phyloP scores from a whole-genome alignment of 1,140 invertebrate species.

The Metaphire vulgaris region DNA sequence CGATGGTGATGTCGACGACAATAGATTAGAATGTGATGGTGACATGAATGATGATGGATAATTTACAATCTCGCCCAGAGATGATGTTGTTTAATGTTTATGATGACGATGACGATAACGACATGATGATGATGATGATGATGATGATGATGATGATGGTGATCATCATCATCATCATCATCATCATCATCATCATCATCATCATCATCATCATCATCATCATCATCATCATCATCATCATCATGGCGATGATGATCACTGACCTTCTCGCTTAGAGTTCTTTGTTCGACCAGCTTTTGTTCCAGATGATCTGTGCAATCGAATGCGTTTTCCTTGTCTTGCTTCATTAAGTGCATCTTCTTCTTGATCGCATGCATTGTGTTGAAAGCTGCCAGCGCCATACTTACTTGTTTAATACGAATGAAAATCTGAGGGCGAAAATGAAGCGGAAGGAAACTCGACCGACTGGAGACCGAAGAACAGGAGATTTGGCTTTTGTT shows the following conservation, averaged over 20 bases:
- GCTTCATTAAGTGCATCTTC: conserved; percentile 22
- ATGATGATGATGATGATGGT: conserved; percentile 29
- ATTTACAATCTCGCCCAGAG: no score
- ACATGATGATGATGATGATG: conserved; percentile 35
- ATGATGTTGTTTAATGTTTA: neutral
- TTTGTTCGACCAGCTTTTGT: conserved; percentile 22
- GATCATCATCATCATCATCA: conserved; percentile 29
- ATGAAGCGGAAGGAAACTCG: no score
- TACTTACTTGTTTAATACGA: no score
- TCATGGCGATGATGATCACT: conserved; percentile 18
- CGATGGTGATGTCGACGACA: conserved; percentile 2
- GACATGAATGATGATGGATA: no score
- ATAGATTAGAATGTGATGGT: no score
- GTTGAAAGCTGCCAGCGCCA: conserved; percentile 20
- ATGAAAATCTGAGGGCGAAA: no score
- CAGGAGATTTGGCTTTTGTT: no score
- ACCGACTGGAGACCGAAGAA: no score
- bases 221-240: conserved; percentile 26
- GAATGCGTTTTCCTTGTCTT: conserved; percentile 5
- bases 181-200: conserved; percentile 27
- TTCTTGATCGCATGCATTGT: conserved; percentile 22
- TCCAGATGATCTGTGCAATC: conserved; percentile 15
- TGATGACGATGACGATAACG: conserved; percentile 29
- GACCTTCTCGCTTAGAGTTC: conserved; percentile 15
- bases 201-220: conserved; percentile 27